Percentiles rank a stretch among this genome's conserved stretches.
These are phyloP conservation scores for Corynorhinus townsendii DNA, from an alignment of 2,113 vertebrate genomes.

Conservation along the genomic window DNA sequence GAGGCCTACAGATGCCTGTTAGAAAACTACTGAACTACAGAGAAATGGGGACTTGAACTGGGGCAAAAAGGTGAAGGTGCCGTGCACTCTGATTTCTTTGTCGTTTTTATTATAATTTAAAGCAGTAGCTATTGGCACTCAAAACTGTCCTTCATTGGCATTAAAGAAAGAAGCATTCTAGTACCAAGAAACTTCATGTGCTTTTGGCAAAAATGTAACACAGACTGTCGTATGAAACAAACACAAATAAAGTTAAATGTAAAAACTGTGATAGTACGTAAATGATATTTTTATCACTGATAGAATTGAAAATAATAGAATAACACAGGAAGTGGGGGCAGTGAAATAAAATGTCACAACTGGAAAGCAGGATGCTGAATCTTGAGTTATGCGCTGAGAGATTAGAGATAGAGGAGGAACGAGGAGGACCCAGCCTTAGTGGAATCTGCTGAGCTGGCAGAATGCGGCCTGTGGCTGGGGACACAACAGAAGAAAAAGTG, in stretches of 20 bases:
- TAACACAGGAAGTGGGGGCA: constrained; percentile 46
- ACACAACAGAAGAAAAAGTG: not conserved
- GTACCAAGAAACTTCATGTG: not conserved
- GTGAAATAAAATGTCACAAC: constrained; percentile 27
- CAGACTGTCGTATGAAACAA: not conserved
- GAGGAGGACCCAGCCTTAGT: not conserved
- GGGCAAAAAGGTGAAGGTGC: fast-evolving
- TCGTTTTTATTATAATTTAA: not conserved
- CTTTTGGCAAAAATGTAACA: not conserved
- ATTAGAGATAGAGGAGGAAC: not conserved
- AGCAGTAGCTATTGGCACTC: not conserved
- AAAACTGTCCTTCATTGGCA: not conserved
- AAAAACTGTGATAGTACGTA: not conserved
- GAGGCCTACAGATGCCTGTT: not conserved
- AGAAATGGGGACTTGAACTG: not conserved
- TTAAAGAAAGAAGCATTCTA: not conserved
- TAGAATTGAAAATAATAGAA: constrained; percentile 21
- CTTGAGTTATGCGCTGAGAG: not conserved
- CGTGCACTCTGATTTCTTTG: not conserved
- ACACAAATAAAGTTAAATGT: not conserved
- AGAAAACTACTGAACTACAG: not conserved
- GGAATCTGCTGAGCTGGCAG: not conserved
- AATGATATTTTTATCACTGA: constrained; percentile 10
- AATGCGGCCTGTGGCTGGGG: not conserved
- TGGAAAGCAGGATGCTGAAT: constrained; percentile 6